phyloP scores from a whole-genome alignment of 53 echinoderm and acorn worm genomes.

The Astropecten irregularis region DNA sequence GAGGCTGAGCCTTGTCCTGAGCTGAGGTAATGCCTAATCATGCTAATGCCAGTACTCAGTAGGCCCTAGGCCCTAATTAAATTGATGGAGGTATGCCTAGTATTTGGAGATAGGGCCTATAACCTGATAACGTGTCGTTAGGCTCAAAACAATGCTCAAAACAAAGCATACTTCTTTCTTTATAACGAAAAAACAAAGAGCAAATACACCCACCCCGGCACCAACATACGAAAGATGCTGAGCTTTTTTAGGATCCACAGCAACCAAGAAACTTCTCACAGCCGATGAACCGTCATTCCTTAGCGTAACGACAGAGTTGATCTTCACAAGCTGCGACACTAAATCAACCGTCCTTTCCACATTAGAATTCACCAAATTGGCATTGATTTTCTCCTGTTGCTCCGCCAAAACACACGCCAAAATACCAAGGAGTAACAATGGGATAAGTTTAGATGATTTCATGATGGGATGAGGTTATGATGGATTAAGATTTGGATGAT shows the following conservation, averaged over 20 bases:
- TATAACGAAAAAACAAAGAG: no score
- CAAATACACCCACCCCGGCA: constrained; percentile 71
- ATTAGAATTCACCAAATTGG: constrained; percentile 81
- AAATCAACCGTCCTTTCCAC: constrained; percentile 91
- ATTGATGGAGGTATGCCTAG: no score
- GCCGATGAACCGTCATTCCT: constrained; percentile 77
- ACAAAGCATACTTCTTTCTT: no score
- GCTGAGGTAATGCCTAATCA: no score
- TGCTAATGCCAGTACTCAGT: no score
- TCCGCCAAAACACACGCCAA: constrained; percentile 43
- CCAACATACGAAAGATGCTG: constrained; percentile 71
- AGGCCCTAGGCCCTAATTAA: no score
- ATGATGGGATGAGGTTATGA: constrained; percentile 12
- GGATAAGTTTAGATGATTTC: neutral
- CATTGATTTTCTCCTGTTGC: constrained; percentile 71
- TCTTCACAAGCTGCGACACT: constrained; percentile 89
- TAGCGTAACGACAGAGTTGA: constrained; percentile 66
- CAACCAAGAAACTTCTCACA: constrained; percentile 69
- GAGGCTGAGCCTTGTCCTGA: no score
- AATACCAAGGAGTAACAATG: constrained; percentile 31
- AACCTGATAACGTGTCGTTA: no score
- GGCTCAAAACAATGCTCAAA: no score
- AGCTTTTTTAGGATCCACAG: constrained; percentile 71
- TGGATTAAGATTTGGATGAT: constrained; percentile 21
- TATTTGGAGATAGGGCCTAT: no score